A percentile compares a stretch with the other conserved stretches of the same genome.
Conservation (phyloP, 2,888 invertebrate genomes). For the Amblyteles armatorius region DNA sequence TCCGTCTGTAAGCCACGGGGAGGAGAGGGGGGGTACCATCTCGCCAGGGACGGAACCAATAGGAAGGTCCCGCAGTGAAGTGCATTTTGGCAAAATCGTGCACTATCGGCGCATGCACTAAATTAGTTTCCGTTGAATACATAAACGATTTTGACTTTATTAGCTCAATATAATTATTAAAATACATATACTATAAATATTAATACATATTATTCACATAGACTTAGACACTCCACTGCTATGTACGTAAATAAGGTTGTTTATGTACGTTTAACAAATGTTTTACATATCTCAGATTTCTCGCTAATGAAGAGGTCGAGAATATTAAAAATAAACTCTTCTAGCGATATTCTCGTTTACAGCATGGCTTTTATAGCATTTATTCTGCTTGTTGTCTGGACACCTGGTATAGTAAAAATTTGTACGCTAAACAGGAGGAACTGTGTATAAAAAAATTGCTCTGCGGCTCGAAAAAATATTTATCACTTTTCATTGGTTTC, state of each 20-base stretch:
- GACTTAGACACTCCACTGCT: constrained; percentile 4
- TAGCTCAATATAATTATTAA: constrained; percentile 53
- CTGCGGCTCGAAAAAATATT: constrained; percentile 22
- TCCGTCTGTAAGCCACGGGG: no score
- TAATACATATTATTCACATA: not conserved
- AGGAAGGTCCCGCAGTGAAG: no score
- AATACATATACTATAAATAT: constrained; percentile 60
- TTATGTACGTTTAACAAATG: constrained; percentile 13
- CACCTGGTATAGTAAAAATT: constrained; percentile 16
- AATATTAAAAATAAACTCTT: constrained; percentile 13
- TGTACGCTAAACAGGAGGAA: constrained; percentile 35
- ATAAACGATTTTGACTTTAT: constrained; percentile 45
- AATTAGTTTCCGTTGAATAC: not conserved
- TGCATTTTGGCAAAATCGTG: no score
- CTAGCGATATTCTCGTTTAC: not conserved
- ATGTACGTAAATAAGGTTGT: not conserved
- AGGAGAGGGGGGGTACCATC: no score
- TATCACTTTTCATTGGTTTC: not conserved
- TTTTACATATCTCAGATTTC: not conserved
- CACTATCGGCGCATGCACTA: no score
- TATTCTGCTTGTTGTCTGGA: not conserved
- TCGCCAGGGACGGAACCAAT: no score
- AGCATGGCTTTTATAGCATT: not conserved
- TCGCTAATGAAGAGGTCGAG: not conserved
- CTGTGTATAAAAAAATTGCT: constrained; percentile 29